phyloP scores from a whole-genome alignment of 2,113 vertebrate genomes.

The rat (Rattus norvegicus) region DNA sequence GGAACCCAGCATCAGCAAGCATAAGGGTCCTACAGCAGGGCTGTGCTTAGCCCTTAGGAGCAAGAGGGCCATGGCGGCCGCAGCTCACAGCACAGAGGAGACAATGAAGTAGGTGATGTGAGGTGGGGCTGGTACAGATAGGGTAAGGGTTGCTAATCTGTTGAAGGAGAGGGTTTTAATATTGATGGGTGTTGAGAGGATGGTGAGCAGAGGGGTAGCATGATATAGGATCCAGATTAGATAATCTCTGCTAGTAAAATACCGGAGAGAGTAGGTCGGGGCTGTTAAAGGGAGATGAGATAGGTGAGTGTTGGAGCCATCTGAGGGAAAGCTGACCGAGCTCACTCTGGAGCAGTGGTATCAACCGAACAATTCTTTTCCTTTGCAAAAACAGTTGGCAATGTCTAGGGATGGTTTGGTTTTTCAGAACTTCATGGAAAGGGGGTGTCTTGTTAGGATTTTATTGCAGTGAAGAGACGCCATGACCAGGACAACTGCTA shows the following conservation, averaged over 20 bases:
- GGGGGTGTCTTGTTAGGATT: not conserved
- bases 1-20: not conserved
- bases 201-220: not conserved
- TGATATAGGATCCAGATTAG: not conserved
- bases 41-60: not conserved
- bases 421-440: not conserved
- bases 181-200: not conserved
- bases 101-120: not conserved
- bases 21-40: too few relatives aligned
- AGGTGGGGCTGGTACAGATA: not conserved
- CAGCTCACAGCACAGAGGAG: not conserved
- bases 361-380: not conserved
- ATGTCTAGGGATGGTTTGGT: not conserved
- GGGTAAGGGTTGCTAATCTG: not conserved
- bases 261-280: not conserved
- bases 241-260: not conserved
- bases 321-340: too few relatives aligned
- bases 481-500: not conserved
- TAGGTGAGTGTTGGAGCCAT: too few relatives aligned
- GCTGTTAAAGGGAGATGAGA: not conserved
- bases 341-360: not conserved
- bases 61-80: not conserved
- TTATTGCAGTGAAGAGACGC: not conserved
- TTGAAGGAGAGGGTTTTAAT: not conserved
- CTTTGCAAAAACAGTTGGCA: not conserved